phyloP scores from a whole-genome alignment of 2,113 vertebrate species.

The Corvus hawaiiensis region DNA sequence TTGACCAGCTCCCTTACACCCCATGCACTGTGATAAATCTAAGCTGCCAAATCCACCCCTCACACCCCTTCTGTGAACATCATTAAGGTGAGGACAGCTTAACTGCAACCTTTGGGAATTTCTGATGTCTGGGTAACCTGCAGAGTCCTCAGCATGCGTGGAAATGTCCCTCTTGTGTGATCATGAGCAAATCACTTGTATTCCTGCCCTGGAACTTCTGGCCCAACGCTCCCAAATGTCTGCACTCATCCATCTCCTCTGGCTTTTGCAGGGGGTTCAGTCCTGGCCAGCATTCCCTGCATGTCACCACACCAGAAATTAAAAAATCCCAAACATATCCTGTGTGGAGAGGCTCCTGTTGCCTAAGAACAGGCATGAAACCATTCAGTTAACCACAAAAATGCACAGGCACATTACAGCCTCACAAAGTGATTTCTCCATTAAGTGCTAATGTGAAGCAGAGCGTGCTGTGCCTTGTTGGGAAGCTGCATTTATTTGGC shows the following conservation, averaged over 20 bases:
- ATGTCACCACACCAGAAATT: neutral
- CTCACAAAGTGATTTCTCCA: neutral
- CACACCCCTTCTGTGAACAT: neutral
- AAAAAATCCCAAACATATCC: neutral
- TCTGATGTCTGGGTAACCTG: neutral
- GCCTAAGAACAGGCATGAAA: neutral
- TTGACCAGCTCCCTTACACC: neutral
- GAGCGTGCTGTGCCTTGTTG: neutral
- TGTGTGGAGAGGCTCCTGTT: neutral
- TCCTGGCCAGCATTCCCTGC: neutral
- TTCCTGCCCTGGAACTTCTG: neutral
- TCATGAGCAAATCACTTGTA: neutral
- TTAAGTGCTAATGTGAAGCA: neutral
- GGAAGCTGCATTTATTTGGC: neutral
- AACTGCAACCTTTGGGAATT: neutral
- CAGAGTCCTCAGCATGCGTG: neutral
- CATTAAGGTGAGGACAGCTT: neutral
- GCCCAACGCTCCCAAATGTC: neutral
- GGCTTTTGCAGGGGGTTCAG: neutral
- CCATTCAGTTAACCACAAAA: neutral
- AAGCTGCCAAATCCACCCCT: neutral
- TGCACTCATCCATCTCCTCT: neutral
- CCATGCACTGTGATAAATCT: neutral
- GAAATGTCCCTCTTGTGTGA: neutral
- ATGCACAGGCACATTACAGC: neutral